These are phyloP conservation scores for Tragelaphus strepsiceros DNA, from an alignment of 2,113 vertebrate genomes.

Conservation along the genomic window DNA sequence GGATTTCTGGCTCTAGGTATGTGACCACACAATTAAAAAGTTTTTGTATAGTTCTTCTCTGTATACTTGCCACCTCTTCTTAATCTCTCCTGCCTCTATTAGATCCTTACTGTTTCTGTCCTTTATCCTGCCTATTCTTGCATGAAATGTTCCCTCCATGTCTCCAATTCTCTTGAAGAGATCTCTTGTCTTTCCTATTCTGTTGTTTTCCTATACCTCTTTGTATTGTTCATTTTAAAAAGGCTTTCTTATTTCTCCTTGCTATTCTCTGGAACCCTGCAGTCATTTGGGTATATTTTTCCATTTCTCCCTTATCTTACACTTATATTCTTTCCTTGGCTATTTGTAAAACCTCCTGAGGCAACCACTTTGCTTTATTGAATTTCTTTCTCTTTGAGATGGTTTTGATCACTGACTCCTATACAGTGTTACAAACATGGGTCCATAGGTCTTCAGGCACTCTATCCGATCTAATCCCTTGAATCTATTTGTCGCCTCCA, in stretches of 20 bases:
- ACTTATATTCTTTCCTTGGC: neutral
- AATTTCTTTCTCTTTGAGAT: neutral
- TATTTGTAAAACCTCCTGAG: neutral
- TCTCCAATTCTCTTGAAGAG: neutral
- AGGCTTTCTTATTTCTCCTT: neutral
- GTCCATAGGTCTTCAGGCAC: neutral
- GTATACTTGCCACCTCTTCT: neutral
- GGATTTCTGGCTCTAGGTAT: neutral
- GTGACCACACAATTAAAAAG: neutral
- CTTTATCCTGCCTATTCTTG: neutral
- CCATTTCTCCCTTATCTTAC: neutral
- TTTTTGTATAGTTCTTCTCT: neutral
- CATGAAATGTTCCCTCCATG: neutral
- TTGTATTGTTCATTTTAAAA: neutral
- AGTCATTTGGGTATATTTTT: neutral
- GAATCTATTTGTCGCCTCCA: neutral
- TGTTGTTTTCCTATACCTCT: neutral
- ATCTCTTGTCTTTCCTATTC: neutral
- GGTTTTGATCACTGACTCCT: neutral
- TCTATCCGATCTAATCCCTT: neutral
- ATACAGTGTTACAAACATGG: neutral
- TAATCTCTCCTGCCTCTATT: neutral
- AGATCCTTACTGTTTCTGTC: neutral
- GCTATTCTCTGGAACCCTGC: neutral
- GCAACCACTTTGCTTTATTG: neutral